Base-by-base conservation (phyloP, 1,140 invertebrate genomes). In the Akabosia matsudoensis region DNA sequence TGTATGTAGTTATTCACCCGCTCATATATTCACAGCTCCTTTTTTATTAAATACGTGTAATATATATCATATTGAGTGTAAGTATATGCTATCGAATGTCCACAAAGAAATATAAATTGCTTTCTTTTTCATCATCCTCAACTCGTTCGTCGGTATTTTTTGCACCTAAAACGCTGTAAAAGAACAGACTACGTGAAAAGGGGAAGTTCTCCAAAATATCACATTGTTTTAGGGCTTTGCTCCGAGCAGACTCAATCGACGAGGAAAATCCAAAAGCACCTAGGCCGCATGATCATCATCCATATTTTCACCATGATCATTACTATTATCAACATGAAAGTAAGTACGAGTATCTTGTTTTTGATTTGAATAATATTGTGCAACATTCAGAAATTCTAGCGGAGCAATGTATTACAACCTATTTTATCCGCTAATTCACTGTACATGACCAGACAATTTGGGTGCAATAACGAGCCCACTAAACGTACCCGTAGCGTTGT, bases 201-300 rank as follows among this genome's bases (percentile, higher is more conserved):
- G 61, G 61, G 26, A 30, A 30, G 61, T 67, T n/a, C 28, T 31
- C 28, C 61, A 45, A 45, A 7, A 67, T 31, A 30, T 67, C 61
- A 67, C 61, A 67, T 30, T 67, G 24, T 67, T 67, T 67, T 67
- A 67, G 61, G 61, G 61, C n/a, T 67, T 67, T 31, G 61, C 61
- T 67, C 28, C 26, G 22, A 67, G 61, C 61, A 67, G 31, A 67
- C 61, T 67, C 22, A 67, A 67, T 67, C 30, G 24, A 67, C 3
- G 54, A 56, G 22, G 24, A 67, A 4, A 22, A 56, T n/a, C 10
- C 54, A 3, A 56, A 56, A 56, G 3, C 10, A 45, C 4, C 10
- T n/a, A 22, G 24, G n/a, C 22, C 54, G 10, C 54, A 56, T 56
- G 10, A 56, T 56, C 54, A 56, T 56, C 54, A 4, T 45, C 22